Conservation (phyloP, 2,888 invertebrate species). For the Scaeva pyrastri region DNA sequence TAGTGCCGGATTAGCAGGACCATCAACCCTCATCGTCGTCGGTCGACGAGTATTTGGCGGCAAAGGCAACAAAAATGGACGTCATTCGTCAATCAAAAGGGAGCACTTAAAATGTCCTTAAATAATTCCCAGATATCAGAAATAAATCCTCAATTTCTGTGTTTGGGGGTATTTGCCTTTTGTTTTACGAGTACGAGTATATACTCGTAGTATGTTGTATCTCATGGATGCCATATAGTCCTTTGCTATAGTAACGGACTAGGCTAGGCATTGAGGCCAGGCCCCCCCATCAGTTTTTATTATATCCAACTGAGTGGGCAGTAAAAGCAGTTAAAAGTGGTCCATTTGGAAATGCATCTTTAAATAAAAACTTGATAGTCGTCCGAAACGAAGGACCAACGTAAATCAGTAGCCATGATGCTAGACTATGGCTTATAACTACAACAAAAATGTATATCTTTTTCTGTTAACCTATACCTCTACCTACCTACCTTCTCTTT, state of each 20-base stretch:
- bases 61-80: constrained; percentile 16
- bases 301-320: constrained; percentile 23
- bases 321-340: constrained; percentile 31
- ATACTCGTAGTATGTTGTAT: too few species aligned
- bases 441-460: constrained; percentile 35
- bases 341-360: constrained; percentile 60
- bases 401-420: constrained; percentile 46
- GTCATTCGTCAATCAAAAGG: constrained; percentile 67
- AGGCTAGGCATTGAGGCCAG: neutral
- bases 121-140: constrained; percentile 72
- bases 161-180: constrained; percentile 13
- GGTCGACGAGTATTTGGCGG: neutral
- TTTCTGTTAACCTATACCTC: too few species aligned
- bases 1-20: constrained; percentile 40
- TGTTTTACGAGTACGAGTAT: constrained; percentile 5
- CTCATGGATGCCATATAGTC: neutral
- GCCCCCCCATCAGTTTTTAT: constrained; percentile 41
- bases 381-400: constrained; percentile 40
- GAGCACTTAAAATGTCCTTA: constrained; percentile 73
- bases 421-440: constrained; percentile 7
- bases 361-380: constrained; percentile 59
- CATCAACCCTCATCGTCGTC: neutral
- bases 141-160: constrained; percentile 59
- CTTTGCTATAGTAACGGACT: too few species aligned
- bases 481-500: neutral